Percentiles rank a stretch among this genome's conserved stretches.
phyloP scores from a whole-genome alignment of 2,888 invertebrate species.

The Rotaria sp. region DNA sequence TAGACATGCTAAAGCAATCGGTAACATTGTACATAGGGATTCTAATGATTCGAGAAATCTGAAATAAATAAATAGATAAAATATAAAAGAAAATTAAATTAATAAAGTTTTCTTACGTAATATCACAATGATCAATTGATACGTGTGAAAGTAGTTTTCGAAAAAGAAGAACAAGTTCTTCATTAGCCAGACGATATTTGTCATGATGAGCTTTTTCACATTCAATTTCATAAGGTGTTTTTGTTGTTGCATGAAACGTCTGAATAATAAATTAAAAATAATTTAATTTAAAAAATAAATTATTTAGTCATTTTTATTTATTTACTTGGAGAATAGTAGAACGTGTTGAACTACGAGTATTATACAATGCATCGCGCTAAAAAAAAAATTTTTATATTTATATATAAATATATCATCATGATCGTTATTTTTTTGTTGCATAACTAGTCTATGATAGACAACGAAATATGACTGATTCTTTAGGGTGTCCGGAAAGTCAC shows the following conservation, averaged over 20 bases:
- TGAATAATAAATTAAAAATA: not conserved
- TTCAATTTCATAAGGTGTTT: not conserved
- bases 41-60: slow-evolving; percentile 22
- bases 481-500: too few relatives aligned
- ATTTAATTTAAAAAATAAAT: not conserved
- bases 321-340: not conserved
- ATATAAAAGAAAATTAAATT: not conserved
- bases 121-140: not conserved
- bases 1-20: slow-evolving; percentile 3
- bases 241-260: not conserved
- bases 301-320: not conserved
- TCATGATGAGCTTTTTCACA: slow-evolving; percentile 29
- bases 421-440: too few relatives aligned
- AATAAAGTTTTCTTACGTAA: not conserved
- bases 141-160: not conserved
- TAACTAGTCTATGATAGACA: too few relatives aligned
- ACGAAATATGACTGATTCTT: too few relatives aligned
- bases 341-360: not conserved
- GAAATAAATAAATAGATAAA: not conserved
- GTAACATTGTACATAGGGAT: not conserved
- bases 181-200: slow-evolving; percentile 10
- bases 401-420: not conserved
- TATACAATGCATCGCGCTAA: not conserved
- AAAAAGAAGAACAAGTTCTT: not conserved
- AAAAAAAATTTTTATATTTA: not conserved